These are phyloP conservation scores for Heliconius ethilla DNA, from an alignment of 2,888 invertebrate species.

Conservation along the genomic window DNA sequence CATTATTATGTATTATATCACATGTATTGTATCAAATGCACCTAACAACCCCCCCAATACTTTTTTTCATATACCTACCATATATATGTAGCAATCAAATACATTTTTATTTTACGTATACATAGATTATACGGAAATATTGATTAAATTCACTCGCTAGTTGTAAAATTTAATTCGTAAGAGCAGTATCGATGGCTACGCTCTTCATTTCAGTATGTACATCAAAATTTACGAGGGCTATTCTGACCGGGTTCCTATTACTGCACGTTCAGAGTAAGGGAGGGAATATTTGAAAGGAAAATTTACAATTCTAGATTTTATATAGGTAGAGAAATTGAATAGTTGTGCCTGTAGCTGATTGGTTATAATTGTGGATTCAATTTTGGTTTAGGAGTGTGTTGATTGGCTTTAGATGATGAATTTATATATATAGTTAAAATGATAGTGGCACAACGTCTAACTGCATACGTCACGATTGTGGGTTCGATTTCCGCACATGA, in stretches of 20 bases:
- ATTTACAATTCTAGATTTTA: conserved; percentile 7
- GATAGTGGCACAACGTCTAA: too few species aligned
- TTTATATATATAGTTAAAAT: too few species aligned
- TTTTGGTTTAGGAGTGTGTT: background rate
- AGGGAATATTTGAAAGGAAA: background rate
- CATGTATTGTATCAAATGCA: too few species aligned
- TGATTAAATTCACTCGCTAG: conserved; percentile 4
- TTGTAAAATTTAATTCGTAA: conserved; percentile 26
- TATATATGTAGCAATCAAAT: too few species aligned
- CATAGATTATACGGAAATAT: conserved; percentile 2
- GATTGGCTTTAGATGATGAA: too few species aligned
- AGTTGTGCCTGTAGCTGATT: background rate
- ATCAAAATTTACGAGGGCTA: conserved; percentile 51
- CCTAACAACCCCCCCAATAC: too few species aligned
- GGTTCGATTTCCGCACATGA: too few species aligned
- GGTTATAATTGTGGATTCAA: background rate
- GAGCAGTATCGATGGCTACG: conserved; percentile 30
- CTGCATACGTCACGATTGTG: too few species aligned
- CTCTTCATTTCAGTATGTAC: conserved; percentile 48
- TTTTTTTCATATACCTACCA: too few species aligned
- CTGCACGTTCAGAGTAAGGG: conserved; percentile 39
- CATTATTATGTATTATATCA: too few species aligned
- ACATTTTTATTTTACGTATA: too few species aligned
- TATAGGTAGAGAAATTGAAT: background rate
- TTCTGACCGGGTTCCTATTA: conserved; percentile 40